Base-by-base conservation (phyloP, 30 jellyfish, hydroid and myxozoan species). In the Hydra vulgaris region DNA sequence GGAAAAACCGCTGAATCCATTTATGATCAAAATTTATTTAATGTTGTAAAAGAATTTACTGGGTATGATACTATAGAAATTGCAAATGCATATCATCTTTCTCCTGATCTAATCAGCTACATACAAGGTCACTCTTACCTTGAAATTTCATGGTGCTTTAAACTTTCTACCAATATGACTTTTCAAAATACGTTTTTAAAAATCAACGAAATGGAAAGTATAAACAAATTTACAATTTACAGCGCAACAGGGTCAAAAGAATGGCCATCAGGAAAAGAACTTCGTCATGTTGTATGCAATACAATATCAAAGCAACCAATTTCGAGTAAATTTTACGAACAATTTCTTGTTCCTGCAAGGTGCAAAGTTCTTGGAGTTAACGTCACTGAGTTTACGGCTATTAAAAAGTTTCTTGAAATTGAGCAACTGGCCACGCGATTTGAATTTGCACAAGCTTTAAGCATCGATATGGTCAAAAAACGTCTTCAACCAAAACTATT, bases 241-340 rank as follows among this genome's bases (percentile, higher is more conserved):
- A 78, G 85, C 66, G 85, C 85, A 40, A 78, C 85, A 27, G 85
- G 85, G 54, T 27, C 73, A 54, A 78, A 78, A 66, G 66, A 55
- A 27, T 78, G 85, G 85, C 85, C 85, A 17, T 78, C 85, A 24
- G 85, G 85, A 1, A 78, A 78, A 16, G 68, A 53, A 18, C 27
- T 74, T 66, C 77, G 85, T 0, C 85, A 78, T 25, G 85, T 27
- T 23, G 85, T 78, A 0, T 78, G 85, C 54, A 69, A 78, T n/a
- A 69, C 73, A 53, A 78, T 78, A 23, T 78, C 85, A 0, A 78
- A 78, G 85, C 85, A 78, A 79, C 85, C 85, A 0, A 61, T 78
- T n/a, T 24, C 85, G 21, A 78, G 85, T 54, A 74, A 74, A 1
- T 20, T 78, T 1, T 78, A 78, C 53, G 85, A 78, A 79, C 22